Percentiles rank a stretch among this genome's conserved stretches.
phyloP scores from a whole-genome alignment of 2,113 vertebrate species.

The Paradoxurus hermaphroditus region DNA sequence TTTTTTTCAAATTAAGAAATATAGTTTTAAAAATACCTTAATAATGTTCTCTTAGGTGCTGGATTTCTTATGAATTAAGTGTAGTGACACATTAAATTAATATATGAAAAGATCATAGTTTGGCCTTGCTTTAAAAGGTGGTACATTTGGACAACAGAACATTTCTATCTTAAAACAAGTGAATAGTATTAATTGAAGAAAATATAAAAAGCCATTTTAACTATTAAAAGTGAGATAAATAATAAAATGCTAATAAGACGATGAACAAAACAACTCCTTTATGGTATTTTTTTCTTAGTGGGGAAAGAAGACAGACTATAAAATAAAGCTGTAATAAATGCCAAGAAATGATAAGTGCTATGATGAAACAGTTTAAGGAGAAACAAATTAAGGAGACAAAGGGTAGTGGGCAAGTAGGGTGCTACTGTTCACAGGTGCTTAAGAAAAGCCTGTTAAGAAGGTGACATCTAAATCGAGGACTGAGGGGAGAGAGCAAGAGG shows the following conservation, averaged over 20 bases:
- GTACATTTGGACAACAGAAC: neutral
- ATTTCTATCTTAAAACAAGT: neutral
- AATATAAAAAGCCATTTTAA: neutral
- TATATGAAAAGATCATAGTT: neutral
- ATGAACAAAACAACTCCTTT: neutral
- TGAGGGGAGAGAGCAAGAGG: accelerated
- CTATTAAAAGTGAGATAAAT: neutral
- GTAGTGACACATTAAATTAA: neutral
- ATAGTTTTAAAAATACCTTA: neutral
- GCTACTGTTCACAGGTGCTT: accelerated
- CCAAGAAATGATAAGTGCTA: neutral
- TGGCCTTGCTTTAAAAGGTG: neutral
- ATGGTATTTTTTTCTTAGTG: neutral
- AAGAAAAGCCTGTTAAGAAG: neutral
- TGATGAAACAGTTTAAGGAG: neutral
- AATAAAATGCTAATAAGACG: neutral
- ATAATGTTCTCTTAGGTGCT: neutral
- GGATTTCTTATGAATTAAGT: neutral
- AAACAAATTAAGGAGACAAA: neutral
- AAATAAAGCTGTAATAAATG: neutral
- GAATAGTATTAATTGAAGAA: neutral
- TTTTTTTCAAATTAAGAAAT: neutral
- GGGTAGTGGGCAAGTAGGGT: neutral
- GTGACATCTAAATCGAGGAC: neutral
- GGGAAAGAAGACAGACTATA: neutral